A percentile compares a stretch with the other conserved stretches of the same genome.
Evolutionary conservation across 1,140 invertebrate species (phyloP).

Genomic region (Nylanderia fulva): DNA sequence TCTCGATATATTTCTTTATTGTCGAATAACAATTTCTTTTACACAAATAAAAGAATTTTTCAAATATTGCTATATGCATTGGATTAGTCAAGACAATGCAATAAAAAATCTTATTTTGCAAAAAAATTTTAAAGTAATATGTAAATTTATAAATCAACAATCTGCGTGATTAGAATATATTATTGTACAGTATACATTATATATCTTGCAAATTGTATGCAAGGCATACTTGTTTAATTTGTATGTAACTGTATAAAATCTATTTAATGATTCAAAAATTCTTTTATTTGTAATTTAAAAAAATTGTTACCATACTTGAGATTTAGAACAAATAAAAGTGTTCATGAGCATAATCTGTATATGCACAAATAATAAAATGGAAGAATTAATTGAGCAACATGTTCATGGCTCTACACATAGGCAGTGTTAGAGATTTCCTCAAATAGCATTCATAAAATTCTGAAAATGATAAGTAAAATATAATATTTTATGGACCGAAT

Average conservation of each 20-base stretch:
- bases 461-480: constrained; percentile 29
- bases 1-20: too few species aligned
- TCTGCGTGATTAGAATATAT: too few species aligned
- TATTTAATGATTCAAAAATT: too few species aligned
- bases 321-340: constrained; percentile 64
- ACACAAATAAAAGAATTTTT: neutral
- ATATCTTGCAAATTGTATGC: too few species aligned
- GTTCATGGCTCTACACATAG: constrained; percentile 69
- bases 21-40: constrained; percentile 4
- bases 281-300: too few species aligned
- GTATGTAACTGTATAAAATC: too few species aligned
- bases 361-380: constrained; percentile 57
- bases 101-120: too few species aligned
- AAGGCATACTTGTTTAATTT: too few species aligned
- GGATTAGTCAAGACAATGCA: too few species aligned
- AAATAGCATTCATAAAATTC: constrained; percentile 32
- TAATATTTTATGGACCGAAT: neutral
- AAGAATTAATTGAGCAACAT: constrained; percentile 75
- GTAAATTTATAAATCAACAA: too few species aligned
- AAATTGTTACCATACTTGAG: constrained; percentile 68
- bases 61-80: neutral
- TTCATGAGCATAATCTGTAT: constrained; percentile 41
- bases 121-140: too few species aligned
- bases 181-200: too few species aligned
- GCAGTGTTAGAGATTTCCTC: constrained; percentile 70